A percentile compares a stretch with the other conserved stretches of the same genome.
phyloP scores from a whole-genome alignment of 2,797 vertebrate species.

The Melanotaenia boesemani region DNA sequence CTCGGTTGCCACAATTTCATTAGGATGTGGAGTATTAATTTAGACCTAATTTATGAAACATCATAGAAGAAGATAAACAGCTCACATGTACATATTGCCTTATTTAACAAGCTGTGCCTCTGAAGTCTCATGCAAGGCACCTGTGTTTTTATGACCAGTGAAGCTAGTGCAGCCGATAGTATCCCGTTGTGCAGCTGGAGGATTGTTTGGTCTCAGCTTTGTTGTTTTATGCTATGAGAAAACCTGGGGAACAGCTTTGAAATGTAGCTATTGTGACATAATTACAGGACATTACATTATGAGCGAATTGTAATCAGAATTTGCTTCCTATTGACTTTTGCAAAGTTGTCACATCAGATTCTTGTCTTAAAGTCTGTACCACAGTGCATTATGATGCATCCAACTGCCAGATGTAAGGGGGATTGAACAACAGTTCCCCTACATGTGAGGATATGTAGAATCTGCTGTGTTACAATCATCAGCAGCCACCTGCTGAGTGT shows the following conservation, averaged over 20 bases:
- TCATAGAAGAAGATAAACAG: constrained; percentile 28
- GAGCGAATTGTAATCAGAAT: constrained; percentile 45
- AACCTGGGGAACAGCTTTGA: constrained; percentile 41
- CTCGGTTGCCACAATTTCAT: constrained; percentile 36
- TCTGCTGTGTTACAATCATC: constrained; percentile 22
- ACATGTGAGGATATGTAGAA: constrained; percentile 17
- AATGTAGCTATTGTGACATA: constrained; percentile 37
- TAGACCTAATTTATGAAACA: constrained; percentile 54
- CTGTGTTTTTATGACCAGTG: constrained; percentile 51
- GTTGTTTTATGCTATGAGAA: constrained; percentile 39
- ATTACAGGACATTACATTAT: constrained; percentile 30
- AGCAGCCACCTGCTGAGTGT: constrained; percentile 16
- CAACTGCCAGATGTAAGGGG: constrained; percentile 19
- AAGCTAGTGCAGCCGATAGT: constrained; percentile 44
- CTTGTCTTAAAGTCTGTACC: constrained; percentile 37
- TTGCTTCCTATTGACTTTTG: constrained; percentile 31
- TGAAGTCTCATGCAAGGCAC: constrained; percentile 46
- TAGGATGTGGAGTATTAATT: constrained; percentile 61
- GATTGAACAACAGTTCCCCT: constrained; percentile 1
- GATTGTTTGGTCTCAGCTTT: constrained; percentile 30
- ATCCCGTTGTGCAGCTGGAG: constrained; percentile 40
- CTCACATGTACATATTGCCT: constrained; percentile 73
- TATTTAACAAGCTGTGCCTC: constrained; percentile 74
- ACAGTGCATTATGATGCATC: constrained; percentile 25
- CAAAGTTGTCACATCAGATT: constrained; percentile 34